Evolutionary conservation across 1,140 invertebrate species (phyloP).

Genomic region (Goniozus legneri): DNA sequence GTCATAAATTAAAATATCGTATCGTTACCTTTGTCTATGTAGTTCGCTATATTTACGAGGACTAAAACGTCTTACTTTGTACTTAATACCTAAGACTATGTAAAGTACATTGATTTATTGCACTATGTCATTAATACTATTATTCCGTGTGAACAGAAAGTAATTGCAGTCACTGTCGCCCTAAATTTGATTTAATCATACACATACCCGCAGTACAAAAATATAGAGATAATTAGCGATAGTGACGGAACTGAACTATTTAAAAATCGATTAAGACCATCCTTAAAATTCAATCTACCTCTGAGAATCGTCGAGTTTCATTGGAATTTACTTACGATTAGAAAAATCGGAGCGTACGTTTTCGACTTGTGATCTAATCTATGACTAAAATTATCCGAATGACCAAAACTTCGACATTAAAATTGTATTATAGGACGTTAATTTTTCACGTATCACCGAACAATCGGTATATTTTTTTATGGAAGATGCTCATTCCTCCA

Average conservation of each 20-base stretch:
- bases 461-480: constrained; percentile 5
- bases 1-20: no score
- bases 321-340: no score
- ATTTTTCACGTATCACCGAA: constrained; percentile 8
- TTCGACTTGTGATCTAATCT: constrained; percentile 12
- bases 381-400: no score
- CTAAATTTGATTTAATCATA: constrained; percentile 10
- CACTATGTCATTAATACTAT: constrained; percentile 29
- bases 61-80: no score
- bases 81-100: constrained; percentile 13
- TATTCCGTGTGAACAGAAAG: constrained; percentile 11
- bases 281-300: constrained; percentile 8
- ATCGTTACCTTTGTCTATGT: no score
- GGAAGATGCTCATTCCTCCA: constrained; percentile 21
- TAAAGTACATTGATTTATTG: constrained; percentile 42
- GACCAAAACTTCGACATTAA: no score
- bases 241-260: constrained; percentile 21
- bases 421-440: no score
- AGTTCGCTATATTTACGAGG: no score
- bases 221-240: constrained; percentile 18
- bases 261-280: constrained; percentile 7
- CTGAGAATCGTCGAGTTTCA: constrained; percentile 1
- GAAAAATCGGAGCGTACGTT: no score
- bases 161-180: constrained; percentile 10
- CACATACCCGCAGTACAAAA: constrained; percentile 22